Evolutionary conservation across 2,888 invertebrate species (phyloP), one percentile per base, ranked within the genome.

Genomic region (Rotaria sp.): DNA sequence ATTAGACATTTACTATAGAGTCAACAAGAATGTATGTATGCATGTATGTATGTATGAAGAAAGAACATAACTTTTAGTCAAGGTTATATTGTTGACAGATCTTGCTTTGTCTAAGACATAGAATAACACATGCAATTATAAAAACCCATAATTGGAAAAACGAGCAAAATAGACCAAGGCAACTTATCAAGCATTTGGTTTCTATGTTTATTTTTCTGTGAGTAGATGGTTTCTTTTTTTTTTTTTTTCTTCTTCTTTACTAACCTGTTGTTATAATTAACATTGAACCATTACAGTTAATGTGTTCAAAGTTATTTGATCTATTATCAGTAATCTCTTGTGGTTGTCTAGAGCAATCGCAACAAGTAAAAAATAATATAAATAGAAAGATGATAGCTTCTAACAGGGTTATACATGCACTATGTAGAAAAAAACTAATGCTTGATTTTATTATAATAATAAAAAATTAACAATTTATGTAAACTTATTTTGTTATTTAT

Each of bases 41-140:
- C n/a, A n/a, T n/a, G n/a, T n/a, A 35, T 59, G 5, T 67, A 67
- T 35, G 30, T 67, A 67, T 18, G 35, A 67, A 4, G 67, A 26
- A 13, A 35, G 67, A 67, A 67, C 67, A 67, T 21, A 30, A 30
- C 18, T 35, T 35, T 11, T 50, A 50, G 67, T 67, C 67, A 67
- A 67, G 67, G 67, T 67, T 67, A 35, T 26, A 2, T 1, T 18
- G 67, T 21, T 67, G 67, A 67, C 35, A 67, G 67, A 67, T 30
- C 8, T 35, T 35, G 13, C 35, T 35, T 35, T 67, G 35, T 67
- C 67, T 15, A 3, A 67, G 67, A 67, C 67, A 67, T 35, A 35
- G 67, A 67, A 67, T 67, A 67, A 67, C 67, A 67, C 30, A 67
- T 35, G 67, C 67, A 67, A 67, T 67, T 67, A 67, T 67, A 13